phyloP scores from a whole-genome alignment of 2,888 invertebrate species.

The Xestia c-nigrum region DNA sequence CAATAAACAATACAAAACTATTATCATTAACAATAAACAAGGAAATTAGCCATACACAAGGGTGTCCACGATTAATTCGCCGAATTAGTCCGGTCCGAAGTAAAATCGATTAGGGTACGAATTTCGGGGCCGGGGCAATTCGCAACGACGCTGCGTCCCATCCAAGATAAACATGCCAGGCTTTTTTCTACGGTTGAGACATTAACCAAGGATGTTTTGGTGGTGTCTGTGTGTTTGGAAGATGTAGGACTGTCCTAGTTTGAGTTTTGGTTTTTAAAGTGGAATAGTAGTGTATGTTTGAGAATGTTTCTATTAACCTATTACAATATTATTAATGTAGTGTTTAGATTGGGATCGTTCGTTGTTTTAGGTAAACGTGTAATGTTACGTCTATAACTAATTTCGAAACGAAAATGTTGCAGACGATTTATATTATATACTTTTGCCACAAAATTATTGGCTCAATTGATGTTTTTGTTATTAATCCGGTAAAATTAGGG shows the following conservation, averaged over 20 bases:
- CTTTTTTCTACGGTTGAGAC: conserved; percentile 89
- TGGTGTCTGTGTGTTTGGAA: conserved; percentile 72
- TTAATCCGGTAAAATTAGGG: not conserved
- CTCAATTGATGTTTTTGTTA: not conserved
- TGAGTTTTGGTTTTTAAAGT: not conserved
- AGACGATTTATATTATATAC: too few relatives aligned
- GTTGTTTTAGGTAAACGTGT: not conserved
- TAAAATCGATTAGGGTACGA: conserved; percentile 88
- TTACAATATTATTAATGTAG: too few relatives aligned
- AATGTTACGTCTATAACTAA: not conserved
- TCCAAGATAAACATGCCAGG: conserved; percentile 90
- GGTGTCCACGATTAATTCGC: conserved; percentile 90
- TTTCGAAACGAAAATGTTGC: not conserved
- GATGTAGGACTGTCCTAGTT: conserved; percentile 57
- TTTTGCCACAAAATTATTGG: not conserved
- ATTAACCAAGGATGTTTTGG: conserved; percentile 88
- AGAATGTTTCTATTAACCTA: too few relatives aligned
- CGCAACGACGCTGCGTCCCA: conserved; percentile 81
- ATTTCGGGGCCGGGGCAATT: conserved; percentile 80
- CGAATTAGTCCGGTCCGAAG: conserved; percentile 88
- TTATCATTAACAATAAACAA: conserved; percentile 84
- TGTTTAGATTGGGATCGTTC: not conserved
- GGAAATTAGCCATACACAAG: conserved; percentile 86
- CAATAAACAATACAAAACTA: conserved; percentile 75
- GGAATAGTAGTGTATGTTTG: not conserved